Conservation (phyloP, 2,888 invertebrate species). For the Stictocephala bisonia region DNA sequence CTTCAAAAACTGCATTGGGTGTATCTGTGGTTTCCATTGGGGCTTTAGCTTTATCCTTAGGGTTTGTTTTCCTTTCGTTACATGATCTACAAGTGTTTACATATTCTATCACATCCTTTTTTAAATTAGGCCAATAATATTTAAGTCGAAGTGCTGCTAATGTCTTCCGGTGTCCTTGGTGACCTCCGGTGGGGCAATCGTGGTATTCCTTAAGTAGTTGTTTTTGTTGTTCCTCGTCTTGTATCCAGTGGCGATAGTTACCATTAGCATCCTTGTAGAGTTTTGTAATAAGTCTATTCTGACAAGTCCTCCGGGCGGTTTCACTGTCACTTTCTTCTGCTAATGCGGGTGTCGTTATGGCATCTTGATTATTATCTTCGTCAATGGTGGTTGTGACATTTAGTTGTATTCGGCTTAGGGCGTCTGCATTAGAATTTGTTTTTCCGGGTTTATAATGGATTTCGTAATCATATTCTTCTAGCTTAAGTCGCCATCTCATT, state of each 20-base stretch:
- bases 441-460: background rate
- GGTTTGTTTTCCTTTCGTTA: background rate
- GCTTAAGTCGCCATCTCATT: background rate
- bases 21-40: background rate
- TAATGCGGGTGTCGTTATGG: background rate
- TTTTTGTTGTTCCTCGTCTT: background rate
- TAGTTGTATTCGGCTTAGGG: background rate
- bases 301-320: background rate
- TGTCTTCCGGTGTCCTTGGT: conserved; percentile 5
- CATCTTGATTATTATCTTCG: background rate
- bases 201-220: background rate
- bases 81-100: background rate
- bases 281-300: background rate
- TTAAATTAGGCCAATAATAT: background rate
- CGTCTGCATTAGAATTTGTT: background rate
- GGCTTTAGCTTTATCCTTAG: background rate
- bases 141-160: background rate
- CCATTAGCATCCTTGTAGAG: background rate
- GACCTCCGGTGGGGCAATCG: background rate
- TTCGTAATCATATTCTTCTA: background rate
- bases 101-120: background rate
- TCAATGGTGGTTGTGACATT: too few species aligned
- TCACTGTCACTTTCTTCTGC: too few species aligned
- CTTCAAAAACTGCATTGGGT: background rate
- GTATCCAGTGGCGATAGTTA: background rate